phyloP scores from a whole-genome alignment of 2,113 vertebrate species.

The Nesogale talazaci region DNA sequence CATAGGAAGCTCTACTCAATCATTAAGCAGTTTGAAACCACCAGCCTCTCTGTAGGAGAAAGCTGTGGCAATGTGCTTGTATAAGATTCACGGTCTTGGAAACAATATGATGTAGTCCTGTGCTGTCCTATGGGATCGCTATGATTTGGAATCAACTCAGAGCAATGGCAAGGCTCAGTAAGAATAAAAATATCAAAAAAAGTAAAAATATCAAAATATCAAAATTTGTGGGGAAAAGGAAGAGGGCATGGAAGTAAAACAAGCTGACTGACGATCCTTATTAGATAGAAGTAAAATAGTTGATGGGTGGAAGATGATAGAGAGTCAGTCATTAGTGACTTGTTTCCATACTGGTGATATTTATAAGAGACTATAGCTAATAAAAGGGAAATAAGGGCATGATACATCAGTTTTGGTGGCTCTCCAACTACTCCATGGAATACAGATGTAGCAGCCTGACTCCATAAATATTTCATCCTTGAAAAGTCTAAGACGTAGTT shows the following conservation, averaged over 20 bases:
- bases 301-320: background rate
- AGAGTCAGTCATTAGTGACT: background rate
- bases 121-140: no score
- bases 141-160: no score
- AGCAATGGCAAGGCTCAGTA: background rate
- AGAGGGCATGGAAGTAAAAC: background rate
- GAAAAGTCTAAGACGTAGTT: background rate
- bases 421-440: background rate
- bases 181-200: background rate
- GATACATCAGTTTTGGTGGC: no score
- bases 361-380: constrained; percentile 31
- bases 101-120: no score
- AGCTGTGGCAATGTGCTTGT: background rate
- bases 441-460: background rate
- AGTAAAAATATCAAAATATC: no score
- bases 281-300: background rate
- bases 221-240: background rate
- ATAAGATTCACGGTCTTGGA: no score
- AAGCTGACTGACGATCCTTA: constrained; percentile 9
- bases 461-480: background rate
- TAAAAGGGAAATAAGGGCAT: constrained; percentile 24
- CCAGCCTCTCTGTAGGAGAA: no score
- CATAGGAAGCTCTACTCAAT: background rate
- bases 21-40: no score
- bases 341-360: constrained; percentile 22